Evolutionary conservation across 1,140 invertebrate species (phyloP).

Genomic region (Caerostris darwini): DNA sequence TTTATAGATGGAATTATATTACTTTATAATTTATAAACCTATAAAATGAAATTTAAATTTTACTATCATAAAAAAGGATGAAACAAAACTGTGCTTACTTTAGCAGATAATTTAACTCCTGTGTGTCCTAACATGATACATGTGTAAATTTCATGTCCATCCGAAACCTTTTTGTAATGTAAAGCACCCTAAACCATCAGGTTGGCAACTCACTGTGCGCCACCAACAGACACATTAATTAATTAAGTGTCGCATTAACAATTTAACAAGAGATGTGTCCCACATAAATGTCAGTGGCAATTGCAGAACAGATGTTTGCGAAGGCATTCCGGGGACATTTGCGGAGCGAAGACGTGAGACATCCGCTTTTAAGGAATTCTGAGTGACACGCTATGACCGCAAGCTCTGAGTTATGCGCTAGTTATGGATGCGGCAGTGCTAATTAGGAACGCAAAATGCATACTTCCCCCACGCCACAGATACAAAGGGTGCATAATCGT

Average conservation of each 20-base stretch:
- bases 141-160: no score
- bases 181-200: background rate
- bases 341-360: constrained; percentile 8
- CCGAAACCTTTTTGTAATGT: background rate
- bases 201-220: background rate
- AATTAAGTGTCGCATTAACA: constrained; percentile 17
- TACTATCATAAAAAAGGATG: no score
- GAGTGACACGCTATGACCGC: background rate
- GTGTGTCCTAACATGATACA: no score
- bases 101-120: no score
- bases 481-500: background rate
- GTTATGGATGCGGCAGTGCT: constrained; percentile 31
- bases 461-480: background rate
- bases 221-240: background rate
- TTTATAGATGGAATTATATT: no score
- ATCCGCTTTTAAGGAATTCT: constrained; percentile 45
- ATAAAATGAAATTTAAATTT: no score
- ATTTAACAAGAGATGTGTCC: constrained; percentile 4
- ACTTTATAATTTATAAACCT: no score
- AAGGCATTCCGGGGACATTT: background rate
- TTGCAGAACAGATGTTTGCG: constrained; percentile 10
- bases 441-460: constrained; percentile 2
- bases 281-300: constrained; percentile 22
- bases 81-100: no score
- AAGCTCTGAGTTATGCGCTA: constrained; percentile 25